Conservation (phyloP, 2,888 invertebrate species). For the Caenorhabditis sinica region DNA sequence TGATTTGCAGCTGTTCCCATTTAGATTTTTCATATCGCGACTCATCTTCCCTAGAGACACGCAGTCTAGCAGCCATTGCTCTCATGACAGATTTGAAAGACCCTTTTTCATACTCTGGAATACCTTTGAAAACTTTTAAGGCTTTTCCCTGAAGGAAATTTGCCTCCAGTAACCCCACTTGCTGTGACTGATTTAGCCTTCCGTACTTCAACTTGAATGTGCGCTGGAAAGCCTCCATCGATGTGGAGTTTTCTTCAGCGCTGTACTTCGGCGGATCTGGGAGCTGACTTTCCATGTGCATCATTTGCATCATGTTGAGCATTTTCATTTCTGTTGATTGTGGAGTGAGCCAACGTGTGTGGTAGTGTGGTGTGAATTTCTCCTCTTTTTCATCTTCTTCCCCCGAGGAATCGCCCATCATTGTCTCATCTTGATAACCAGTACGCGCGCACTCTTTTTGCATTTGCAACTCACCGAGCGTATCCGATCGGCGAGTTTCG, state of each 20-base stretch:
- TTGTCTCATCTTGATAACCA: too few species aligned
- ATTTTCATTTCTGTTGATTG: neutral
- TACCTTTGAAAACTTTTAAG: neutral
- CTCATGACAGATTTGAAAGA: neutral
- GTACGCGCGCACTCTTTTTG: too few species aligned
- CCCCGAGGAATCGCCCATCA: too few species aligned
- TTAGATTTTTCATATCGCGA: neutral
- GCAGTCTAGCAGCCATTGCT: neutral
- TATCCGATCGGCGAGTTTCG: too few species aligned
- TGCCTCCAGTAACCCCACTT: neutral
- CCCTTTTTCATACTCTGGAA: neutral
- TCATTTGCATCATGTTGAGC: neutral
- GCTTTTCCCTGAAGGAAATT: neutral
- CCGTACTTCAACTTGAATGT: neutral
- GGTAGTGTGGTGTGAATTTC: neutral
- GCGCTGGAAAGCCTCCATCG: neutral
- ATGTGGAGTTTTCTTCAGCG: neutral
- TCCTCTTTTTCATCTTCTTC: too few species aligned
- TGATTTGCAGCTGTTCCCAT: neutral
- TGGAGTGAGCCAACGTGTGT: neutral
- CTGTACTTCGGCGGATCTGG: neutral
- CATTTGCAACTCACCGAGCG: too few species aligned
- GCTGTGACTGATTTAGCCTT: neutral
- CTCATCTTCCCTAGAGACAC: neutral
- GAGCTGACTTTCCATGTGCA: neutral